Evolutionary conservation across 2,797 vertebrate genomes (phyloP).

Genomic region (Scolopax rusticola): DNA sequence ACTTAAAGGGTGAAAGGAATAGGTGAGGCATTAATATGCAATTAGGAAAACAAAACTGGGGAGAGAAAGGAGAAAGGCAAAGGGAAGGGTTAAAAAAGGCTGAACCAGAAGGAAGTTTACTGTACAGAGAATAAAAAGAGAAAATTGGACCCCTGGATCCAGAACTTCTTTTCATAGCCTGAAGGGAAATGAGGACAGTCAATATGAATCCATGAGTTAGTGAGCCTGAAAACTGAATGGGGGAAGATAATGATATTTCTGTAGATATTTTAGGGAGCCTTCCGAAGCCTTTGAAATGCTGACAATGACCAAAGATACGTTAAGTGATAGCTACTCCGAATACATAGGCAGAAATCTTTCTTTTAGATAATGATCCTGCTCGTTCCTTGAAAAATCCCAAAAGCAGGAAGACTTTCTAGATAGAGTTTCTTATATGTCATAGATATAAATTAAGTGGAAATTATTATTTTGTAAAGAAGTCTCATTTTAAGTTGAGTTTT

Average conservation of each 20-base stretch:
- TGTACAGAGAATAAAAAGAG: not conserved
- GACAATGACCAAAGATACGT: not conserved
- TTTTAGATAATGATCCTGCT: not conserved
- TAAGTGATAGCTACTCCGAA: not conserved
- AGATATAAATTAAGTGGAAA: not conserved
- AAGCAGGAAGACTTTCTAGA: not conserved
- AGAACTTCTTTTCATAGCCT: not conserved
- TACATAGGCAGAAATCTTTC: not conserved
- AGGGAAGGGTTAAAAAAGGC: not conserved
- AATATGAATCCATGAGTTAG: not conserved
- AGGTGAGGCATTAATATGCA: not conserved
- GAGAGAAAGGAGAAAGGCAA: not conserved
- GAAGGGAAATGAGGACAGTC: not conserved
- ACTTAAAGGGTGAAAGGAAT: not conserved
- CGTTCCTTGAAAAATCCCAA: not conserved
- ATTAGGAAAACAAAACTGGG: not conserved
- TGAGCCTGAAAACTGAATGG: not conserved
- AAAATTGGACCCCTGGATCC: not conserved
- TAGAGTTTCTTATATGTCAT: not conserved
- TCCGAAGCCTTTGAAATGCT: not conserved
- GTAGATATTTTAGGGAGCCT: not conserved
- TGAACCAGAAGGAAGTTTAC: not conserved
- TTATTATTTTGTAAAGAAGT: not conserved
- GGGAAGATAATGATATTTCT: not conserved
- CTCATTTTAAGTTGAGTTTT: not conserved